Evolutionary conservation across 1,140 invertebrate genomes (phyloP), one percentile per base, ranked within the genome.

Genomic region (Ectropis grisescens): DNA sequence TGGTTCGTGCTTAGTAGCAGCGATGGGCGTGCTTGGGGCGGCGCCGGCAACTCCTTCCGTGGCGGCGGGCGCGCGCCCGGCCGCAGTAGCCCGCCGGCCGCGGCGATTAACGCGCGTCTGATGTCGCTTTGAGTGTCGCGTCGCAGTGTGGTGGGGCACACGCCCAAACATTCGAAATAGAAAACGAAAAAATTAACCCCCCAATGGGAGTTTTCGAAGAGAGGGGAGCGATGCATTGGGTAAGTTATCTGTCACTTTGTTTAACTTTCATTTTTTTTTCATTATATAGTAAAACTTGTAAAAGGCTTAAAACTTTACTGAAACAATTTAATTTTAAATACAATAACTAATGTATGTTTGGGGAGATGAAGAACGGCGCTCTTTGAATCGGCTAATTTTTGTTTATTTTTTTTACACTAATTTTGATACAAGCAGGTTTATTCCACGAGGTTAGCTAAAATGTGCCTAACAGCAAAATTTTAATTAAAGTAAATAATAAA

Each of bases 151-250:
- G 74, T 79, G 74, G 74, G 74, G 74, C 74, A 62, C 32, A 59
- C 52, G 74, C 74, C 74, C 74, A 66, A 58, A 62, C 62, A 60
- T 79, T 76, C 62, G 65, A 69, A 71, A 75, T 72, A 64, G 51
- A 69, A 65, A 76, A 79, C 74, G 69, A 58, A 68, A 75, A 71
- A 65, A 79, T 79, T 75, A 59, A 79, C 51, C 75, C 68, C 71
- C 75, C 74, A 65, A 80, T 80, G 75, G 75, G 75, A 72, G 75
- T 80, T 41, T 80, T 75, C 75, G 75, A 80, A 66, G 75, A 80
- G 61, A 71, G 71, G 70, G 75, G 68, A 67, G 62, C 71, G 64
- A 80, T 80, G 75, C 75, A 80, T 61, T 80, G 75, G 75, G 75
- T 80, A 15, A 65, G 54, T 19, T 29, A 13, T 31, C 34, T 30